Conservation (phyloP, 2,113 vertebrate genomes). For the Laterallus jamaicensis region DNA sequence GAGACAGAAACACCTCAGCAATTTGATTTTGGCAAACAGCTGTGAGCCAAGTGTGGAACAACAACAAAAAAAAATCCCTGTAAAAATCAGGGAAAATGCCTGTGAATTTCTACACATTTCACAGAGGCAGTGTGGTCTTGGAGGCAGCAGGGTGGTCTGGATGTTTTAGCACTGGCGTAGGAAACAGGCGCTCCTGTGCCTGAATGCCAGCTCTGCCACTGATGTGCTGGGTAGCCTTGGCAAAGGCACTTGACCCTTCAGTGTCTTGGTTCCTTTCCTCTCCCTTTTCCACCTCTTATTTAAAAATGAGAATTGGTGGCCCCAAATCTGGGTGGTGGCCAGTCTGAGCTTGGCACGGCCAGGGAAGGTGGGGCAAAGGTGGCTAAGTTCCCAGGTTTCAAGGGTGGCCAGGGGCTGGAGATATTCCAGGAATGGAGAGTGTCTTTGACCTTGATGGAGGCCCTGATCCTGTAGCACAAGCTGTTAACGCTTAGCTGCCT, state of each 20-base stretch:
- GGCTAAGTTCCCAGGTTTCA: slow-evolving; percentile 67
- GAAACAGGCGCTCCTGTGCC: slow-evolving; percentile 13
- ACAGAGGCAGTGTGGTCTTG: slow-evolving; percentile 70
- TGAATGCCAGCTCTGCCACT: slow-evolving; percentile 4
- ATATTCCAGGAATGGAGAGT: slow-evolving; percentile 39
- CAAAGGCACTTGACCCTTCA: neutral
- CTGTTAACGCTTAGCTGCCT: slow-evolving; percentile 41
- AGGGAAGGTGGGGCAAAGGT: slow-evolving; percentile 76
- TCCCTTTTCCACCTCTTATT: neutral
- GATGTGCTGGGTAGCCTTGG: neutral
- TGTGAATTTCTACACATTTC: slow-evolving; percentile 76
- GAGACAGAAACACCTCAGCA: slow-evolving; percentile 73
- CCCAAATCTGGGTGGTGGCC: slow-evolving; percentile 38
- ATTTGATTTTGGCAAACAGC: slow-evolving; percentile 76
- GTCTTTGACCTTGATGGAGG: slow-evolving; percentile 44
- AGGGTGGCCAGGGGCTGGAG: slow-evolving; percentile 40
- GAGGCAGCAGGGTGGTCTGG: slow-evolving; percentile 73
- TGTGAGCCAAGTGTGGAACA: slow-evolving; percentile 71
- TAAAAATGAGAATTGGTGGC: slow-evolving; percentile 27
- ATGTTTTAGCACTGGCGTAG: slow-evolving; percentile 54
- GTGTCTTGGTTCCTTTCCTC: neutral
- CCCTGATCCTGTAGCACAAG: neutral
- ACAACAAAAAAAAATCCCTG: slow-evolving; percentile 72
- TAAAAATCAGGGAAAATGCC: slow-evolving; percentile 74
- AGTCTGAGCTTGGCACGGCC: slow-evolving; percentile 59